These are phyloP conservation scores for Agrochola lota DNA, from an alignment of 2,888 invertebrate genomes.

Conservation along the genomic window DNA sequence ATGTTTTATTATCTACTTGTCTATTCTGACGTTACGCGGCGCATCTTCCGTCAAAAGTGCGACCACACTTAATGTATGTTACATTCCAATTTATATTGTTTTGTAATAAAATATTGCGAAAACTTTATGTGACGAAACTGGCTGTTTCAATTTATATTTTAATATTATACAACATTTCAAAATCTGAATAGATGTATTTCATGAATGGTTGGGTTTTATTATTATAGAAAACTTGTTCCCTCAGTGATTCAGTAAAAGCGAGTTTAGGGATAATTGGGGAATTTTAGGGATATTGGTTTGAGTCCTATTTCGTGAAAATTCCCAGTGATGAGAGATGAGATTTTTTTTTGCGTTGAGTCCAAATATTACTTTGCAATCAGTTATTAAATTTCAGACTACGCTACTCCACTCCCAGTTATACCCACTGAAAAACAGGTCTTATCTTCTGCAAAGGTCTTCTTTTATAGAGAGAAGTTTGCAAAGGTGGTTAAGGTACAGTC, in stretches of 20 bases:
- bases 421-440: not conserved
- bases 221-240: slow-evolving; percentile 4
- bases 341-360: no score
- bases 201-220: slow-evolving; percentile 59
- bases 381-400: not conserved
- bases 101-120: slow-evolving; percentile 61
- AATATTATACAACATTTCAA: slow-evolving; percentile 61
- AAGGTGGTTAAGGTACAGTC: not conserved
- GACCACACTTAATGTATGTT: slow-evolving; percentile 43
- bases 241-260: slow-evolving; percentile 1
- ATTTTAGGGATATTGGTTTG: not conserved
- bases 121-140: slow-evolving; percentile 68
- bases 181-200: slow-evolving; percentile 73
- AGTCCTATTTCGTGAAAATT: not conserved
- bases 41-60: not conserved
- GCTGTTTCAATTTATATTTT: slow-evolving; percentile 55
- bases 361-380: not conserved
- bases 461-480: not conserved
- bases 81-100: slow-evolving; percentile 72
- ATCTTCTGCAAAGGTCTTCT: no score
- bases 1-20: not conserved
- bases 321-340: not conserved
- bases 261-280: not conserved
- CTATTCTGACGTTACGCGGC: not conserved
- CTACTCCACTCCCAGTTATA: not conserved